Evolutionary conservation across 2,888 invertebrate species (phyloP), one percentile per base, ranked within the genome.

Genomic region (Melangyna quadrimaculata): DNA sequence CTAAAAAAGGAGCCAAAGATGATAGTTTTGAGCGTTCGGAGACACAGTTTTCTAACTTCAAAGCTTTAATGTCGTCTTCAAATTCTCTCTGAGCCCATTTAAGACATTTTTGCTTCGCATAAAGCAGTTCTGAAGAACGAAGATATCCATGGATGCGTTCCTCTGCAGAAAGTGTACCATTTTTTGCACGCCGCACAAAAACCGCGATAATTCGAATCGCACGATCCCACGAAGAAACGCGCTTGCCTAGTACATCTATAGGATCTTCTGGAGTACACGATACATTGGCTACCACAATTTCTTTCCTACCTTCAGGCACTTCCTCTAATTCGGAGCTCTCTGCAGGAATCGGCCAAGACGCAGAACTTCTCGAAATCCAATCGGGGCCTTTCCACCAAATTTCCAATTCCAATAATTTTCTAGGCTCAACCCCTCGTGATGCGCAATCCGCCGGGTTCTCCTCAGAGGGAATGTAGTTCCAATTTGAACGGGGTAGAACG

Each of bases 401-500:
- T n/a, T n/a, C n/a, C n/a, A n/a, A n/a, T n/a, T n/a, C n/a, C n/a
- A n/a, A n/a, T n/a, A n/a, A n/a, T n/a, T n/a, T n/a, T n/a, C n/a
- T n/a, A n/a, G n/a, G n/a, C n/a, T n/a, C n/a, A n/a, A n/a, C 51
- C 6, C 51, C 51, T 14, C 51, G 4, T 7, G 51, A 45, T 17
- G 45, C 45, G 45, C 45, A 45, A 19, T 45, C 45, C 2, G 45
- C 45, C 3, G 45, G 45, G 5, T 51, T 51, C 3, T 51, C 51
- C 3, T 51, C 51, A 24, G 51, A 51, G 24, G 24, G 55, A 5
- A 89, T 74, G 67, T 88, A 87, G 3, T 67, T 70, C 88, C 88
- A 88, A 22, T 45, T 19, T 0, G 45, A 61, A 9, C 48, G 24
- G 0, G 79, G 37, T 1, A 78, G 35, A 0, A 19, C 40, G 0